These are phyloP conservation scores for Mycteria americana DNA, from an alignment of 2,797 vertebrate genomes.

Conservation along the genomic window DNA sequence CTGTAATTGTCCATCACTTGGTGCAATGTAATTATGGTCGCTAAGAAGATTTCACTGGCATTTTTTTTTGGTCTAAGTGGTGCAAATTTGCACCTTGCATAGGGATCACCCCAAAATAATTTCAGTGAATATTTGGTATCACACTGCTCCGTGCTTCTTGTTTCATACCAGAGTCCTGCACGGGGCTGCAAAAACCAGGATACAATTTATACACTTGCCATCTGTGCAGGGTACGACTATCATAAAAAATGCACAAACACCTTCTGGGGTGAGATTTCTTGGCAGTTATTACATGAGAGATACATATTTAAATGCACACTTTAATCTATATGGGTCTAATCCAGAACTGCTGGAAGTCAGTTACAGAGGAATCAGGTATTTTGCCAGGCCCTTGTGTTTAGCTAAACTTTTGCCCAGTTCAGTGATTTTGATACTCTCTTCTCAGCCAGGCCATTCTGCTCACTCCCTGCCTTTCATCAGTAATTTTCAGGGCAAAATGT, in stretches of 20 bases:
- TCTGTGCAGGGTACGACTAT: background rate
- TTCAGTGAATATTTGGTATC: background rate
- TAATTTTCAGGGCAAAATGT: background rate
- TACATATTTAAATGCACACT: background rate
- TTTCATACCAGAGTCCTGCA: background rate
- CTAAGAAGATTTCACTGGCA: background rate
- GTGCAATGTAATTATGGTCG: background rate
- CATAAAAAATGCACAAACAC: background rate
- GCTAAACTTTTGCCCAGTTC: background rate
- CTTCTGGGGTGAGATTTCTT: constrained; percentile 30
- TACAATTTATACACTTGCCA: background rate
- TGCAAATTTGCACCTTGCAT: background rate
- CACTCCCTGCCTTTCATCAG: background rate
- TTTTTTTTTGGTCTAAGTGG: background rate
- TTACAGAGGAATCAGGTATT: background rate
- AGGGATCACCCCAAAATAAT: background rate
- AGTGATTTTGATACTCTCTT: background rate
- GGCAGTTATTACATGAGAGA: background rate
- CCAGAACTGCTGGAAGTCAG: background rate
- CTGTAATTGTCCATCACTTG: background rate
- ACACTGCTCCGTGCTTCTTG: background rate
- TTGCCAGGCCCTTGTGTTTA: background rate
- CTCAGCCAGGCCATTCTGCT: background rate
- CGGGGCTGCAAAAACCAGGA: background rate
- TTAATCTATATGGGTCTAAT: background rate